Evolutionary conservation across 2,113 vertebrate species (phyloP).

Genomic region (Calcarius ornatus): DNA sequence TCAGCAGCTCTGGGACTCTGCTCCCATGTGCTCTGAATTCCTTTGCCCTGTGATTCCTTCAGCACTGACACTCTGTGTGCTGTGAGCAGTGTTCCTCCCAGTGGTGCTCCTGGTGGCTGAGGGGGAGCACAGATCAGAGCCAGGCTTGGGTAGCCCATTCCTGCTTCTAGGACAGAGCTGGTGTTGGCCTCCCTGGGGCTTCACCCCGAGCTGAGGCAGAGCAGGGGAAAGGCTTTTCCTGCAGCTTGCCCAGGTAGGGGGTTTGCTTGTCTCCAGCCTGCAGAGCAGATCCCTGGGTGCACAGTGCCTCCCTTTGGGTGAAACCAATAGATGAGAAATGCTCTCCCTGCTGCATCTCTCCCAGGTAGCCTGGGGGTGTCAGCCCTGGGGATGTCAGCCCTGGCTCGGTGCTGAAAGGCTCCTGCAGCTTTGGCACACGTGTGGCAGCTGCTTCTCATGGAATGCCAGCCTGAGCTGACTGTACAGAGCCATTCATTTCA

Average conservation of each 20-base stretch:
- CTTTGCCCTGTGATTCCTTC: neutral
- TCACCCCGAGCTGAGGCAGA: neutral
- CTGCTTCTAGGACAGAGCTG: neutral
- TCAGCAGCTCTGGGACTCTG: neutral
- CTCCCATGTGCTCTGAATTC: neutral
- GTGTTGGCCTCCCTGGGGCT: neutral
- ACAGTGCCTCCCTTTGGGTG: neutral
- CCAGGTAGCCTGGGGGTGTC: neutral
- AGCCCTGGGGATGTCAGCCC: neutral
- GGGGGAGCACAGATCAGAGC: neutral
- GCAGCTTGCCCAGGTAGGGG: neutral
- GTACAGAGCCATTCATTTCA: constrained; percentile 7
- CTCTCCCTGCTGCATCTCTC: neutral
- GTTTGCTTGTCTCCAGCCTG: neutral
- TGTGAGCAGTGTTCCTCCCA: neutral
- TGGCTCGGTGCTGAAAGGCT: neutral
- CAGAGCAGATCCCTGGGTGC: neutral
- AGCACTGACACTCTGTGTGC: neutral
- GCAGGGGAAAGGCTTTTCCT: neutral
- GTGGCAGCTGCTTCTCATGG: accelerated
- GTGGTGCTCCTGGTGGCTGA: accelerated
- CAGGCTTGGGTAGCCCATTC: neutral
- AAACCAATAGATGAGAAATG: neutral
- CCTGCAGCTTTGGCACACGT: accelerated
- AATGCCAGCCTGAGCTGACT: constrained; percentile 24